Evolutionary conservation across 2,888 invertebrate species (phyloP).

Genomic region (Metopia argyrocephala): DNA sequence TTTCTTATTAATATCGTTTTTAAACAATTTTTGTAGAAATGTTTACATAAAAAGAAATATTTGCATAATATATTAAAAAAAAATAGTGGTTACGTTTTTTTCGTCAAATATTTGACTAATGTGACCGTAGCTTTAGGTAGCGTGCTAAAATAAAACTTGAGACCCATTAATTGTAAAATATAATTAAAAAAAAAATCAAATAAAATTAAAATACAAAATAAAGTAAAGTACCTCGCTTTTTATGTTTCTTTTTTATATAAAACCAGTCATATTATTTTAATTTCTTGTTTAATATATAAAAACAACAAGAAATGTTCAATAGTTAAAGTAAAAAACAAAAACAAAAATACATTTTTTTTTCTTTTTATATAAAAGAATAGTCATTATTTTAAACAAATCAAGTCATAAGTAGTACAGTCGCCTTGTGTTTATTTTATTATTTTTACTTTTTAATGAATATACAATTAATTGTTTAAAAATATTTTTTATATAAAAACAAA

Average conservation of each 20-base stretch:
- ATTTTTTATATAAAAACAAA: not conserved
- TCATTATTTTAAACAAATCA: slow-evolving; percentile 58
- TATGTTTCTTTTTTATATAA: slow-evolving; percentile 22
- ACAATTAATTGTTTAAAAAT: not conserved
- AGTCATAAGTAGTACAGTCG: slow-evolving; percentile 60
- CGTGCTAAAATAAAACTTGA: too few species aligned
- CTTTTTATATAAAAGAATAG: slow-evolving; percentile 47
- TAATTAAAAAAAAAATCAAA: not conserved
- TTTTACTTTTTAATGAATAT: slow-evolving; percentile 22
- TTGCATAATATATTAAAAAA: too few species aligned
- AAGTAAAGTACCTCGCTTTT: slow-evolving; percentile 53
- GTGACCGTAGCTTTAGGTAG: too few species aligned
- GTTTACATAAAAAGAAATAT: too few species aligned
- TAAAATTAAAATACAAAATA: not conserved
- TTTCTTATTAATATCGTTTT: too few species aligned
- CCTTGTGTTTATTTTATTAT: slow-evolving; percentile 47
- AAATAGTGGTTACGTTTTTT: too few species aligned
- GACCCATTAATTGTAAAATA: too few species aligned
- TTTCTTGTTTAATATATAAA: slow-evolving; percentile 27
- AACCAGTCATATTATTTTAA: slow-evolving; percentile 41
- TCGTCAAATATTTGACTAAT: too few species aligned
- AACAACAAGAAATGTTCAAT: slow-evolving; percentile 38
- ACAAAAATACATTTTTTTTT: slow-evolving; percentile 22
- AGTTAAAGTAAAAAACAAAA: slow-evolving; percentile 38
- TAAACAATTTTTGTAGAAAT: too few species aligned